These are phyloP conservation scores for Rhyacophila evoluta DNA, from an alignment of 2,888 invertebrate genomes.

Conservation along the genomic window DNA sequence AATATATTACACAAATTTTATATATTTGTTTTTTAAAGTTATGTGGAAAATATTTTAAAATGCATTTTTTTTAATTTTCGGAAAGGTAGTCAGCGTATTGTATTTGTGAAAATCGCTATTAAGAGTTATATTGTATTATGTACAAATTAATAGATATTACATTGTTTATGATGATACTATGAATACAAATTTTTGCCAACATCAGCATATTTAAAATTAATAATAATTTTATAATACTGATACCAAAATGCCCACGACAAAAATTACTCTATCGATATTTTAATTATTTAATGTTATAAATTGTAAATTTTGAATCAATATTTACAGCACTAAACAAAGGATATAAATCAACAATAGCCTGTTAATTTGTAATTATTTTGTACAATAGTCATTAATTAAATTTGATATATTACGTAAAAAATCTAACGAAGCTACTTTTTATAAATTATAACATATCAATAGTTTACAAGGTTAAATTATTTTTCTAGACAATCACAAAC, in stretches of 20 bases:
- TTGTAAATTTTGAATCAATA: too few relatives aligned
- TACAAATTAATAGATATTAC: too few relatives aligned
- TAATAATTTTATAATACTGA: conserved; percentile 49
- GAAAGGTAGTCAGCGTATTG: too few relatives aligned
- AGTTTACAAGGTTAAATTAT: conserved; percentile 1
- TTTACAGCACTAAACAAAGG: too few relatives aligned
- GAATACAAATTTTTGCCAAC: neutral
- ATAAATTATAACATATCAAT: neutral
- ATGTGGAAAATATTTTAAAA: too few relatives aligned
- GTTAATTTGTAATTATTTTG: conserved; percentile 27
- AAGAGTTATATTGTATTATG: too few relatives aligned
- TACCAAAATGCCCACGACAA: conserved; percentile 53
- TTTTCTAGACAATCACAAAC: conserved; percentile 30
- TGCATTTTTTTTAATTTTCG: too few relatives aligned
- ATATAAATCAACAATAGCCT: conserved; percentile 1
- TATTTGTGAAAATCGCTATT: too few relatives aligned
- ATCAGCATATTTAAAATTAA: conserved; percentile 20
- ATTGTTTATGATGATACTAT: neutral
- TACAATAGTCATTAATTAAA: conserved; percentile 19
- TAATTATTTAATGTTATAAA: conserved; percentile 14
- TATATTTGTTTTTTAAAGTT: too few relatives aligned
- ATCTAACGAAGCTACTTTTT: conserved; percentile 9
- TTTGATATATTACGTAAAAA: conserved; percentile 30
- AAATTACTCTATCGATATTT: conserved; percentile 36
- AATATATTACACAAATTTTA: too few relatives aligned